Evolutionary conservation across 1,140 invertebrate species (phyloP).

Genomic region (Radopholus similis): DNA sequence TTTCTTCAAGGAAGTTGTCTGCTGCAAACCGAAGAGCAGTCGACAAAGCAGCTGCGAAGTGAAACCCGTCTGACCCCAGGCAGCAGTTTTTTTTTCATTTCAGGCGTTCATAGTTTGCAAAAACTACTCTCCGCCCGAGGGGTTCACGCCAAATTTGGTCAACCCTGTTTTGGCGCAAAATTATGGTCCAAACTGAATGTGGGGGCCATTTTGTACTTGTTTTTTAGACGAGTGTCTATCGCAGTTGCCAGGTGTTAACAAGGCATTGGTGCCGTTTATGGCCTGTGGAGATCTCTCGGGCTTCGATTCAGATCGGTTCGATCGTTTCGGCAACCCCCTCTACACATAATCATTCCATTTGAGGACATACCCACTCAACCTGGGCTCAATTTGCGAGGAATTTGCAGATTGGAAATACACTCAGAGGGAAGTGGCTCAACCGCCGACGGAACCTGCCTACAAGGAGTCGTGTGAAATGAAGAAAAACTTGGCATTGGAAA

Average conservation of each 20-base stretch:
- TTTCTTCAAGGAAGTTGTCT: slow-evolving; percentile 28
- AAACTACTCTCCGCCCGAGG: slow-evolving; percentile 26
- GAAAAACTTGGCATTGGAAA: slow-evolving; percentile 1
- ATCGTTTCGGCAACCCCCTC: slow-evolving; percentile 1
- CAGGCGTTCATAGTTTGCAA: slow-evolving; percentile 29
- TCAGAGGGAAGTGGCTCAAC: slow-evolving; percentile 20
- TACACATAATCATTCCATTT: slow-evolving; percentile 2
- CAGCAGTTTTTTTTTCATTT: slow-evolving; percentile 30
- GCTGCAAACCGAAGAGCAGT: slow-evolving; percentile 31
- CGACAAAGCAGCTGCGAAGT: slow-evolving; percentile 36
- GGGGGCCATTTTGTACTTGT: not conserved
- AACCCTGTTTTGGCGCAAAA: slow-evolving; percentile 25
- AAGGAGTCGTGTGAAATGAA: slow-evolving; percentile 24
- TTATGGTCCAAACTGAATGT: not conserved
- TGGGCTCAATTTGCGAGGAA: slow-evolving; percentile 11
- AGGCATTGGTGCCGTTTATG: slow-evolving; percentile 30
- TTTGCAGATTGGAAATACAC: slow-evolving; percentile 28
- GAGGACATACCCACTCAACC: slow-evolving; percentile 14
- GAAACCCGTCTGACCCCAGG: too few species aligned
- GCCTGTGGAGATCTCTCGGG: slow-evolving; percentile 33
- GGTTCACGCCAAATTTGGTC: slow-evolving; percentile 20
- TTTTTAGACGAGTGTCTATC: slow-evolving; percentile 5
- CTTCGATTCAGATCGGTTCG: slow-evolving; percentile 16
- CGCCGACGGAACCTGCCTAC: slow-evolving; percentile 30
- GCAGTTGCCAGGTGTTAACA: slow-evolving; percentile 5